Base-by-base conservation (phyloP, 1,140 invertebrate species). In the Pteromalus puparum region DNA sequence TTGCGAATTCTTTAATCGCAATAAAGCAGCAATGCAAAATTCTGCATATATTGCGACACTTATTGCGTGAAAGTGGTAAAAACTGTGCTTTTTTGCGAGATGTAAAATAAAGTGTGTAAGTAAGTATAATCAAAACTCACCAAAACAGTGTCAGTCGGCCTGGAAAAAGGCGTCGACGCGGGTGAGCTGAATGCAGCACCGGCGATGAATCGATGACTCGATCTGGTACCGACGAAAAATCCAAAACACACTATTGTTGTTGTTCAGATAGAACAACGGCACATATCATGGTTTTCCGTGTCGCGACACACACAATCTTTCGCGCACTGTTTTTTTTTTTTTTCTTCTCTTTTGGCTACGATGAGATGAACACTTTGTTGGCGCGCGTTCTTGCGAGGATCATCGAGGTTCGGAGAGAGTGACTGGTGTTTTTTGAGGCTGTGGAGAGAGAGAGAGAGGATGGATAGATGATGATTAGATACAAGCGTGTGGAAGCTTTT, bases 301-400 rank as follows among this genome's bases (percentile, higher is more conserved):
- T 1, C 18, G 18, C 18, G 18, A 61, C 21, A 61, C 53, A 61
- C 53, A 21, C 53, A 5, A 61, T 61, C 18, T 61, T n/a, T 61
- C 53, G 53, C 21, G 53, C 53, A 61, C 53, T 61, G 5, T 5
- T 74, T 73, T 48, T 82, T 42, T 81, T 81, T 61, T 72, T n/a
- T n/a, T 34, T 34, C 12, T 81, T 13, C 24, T 72, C 18, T 30
- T 3, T 28, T 28, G 21, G 15, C 53, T n/a, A n/a, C 6, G 7
- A 61, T 21, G 53, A 61, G 53, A 61, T n/a, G 7, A 72, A 34
- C 68, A 72, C 26, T 72, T 21, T 28, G 18, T 21, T 42, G 21
- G 68, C 26, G 24, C 68, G 30, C 24, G 6, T 70, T n/a, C 67
- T 70, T 24, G 67, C 10, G 67, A 70, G 21, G 26, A 72, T 72